Evolutionary conservation across 2,113 vertebrate species (phyloP), one percentile per base, ranked within the genome.

Genomic region (Scomber colias): DNA sequence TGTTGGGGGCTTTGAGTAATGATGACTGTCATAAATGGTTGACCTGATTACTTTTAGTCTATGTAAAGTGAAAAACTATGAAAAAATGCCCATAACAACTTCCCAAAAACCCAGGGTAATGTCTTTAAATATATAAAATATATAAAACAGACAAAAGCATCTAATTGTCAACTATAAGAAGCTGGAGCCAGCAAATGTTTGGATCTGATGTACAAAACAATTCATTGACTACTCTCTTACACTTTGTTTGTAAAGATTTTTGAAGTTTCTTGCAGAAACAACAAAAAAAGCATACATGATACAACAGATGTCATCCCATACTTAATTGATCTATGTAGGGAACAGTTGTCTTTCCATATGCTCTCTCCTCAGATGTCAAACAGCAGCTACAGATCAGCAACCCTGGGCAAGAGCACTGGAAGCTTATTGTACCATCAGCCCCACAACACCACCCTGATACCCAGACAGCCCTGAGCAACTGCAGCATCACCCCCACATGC

Each of bases 401-500:
- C 24, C 16, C 8, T 11, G 3, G 1, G 21, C 44, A 63, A 16
- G 16, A 49, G 56, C 71, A 66, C 79, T 35, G 54, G 59, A 63
- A 2, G 40, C 50, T 49, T 81, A 21, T 51, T 61, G 51, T 30
- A 55, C 62, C 50, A 40, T 62, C 71, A 27, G 11, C 10, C 45
- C 11, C 71, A 56, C 40, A 8, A 4, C 51, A 54, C 16, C 57
- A 49, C 11, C 64, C 59, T 49, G 60, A 54, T 70, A 19, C 54
- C 51, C n/a, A 15, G 19, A 11, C 54, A 45, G 11, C 73, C 71
- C 24, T 13, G 31, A 27, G 51, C 48, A 57, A 53, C 0, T 21
- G 46, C 70, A 75, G 76, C 89, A 89, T 70, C 89, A 77, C 21
- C 46, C 45, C 16, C 46, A 67, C 67, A 69, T n/a, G 49, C 45